Base-by-base conservation (phyloP, 2,113 vertebrate genomes). In the Hippolais icterina region DNA sequence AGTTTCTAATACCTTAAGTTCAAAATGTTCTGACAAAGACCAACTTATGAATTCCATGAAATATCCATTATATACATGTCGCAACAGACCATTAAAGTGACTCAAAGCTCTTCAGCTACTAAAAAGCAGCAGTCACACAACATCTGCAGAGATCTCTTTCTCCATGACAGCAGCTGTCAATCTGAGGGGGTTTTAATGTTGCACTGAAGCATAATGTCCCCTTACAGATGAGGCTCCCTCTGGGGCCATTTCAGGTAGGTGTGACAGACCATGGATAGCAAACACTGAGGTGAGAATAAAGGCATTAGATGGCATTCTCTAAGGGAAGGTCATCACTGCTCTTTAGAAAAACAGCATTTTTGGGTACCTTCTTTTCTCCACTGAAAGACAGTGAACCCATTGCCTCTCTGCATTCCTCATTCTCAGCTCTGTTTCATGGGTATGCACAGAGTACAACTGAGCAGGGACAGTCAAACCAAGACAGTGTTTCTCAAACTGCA, bases 1-100 rank as follows among this genome's bases (percentile, higher is more conserved):
- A 87, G 53, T 57, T 82, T 87, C 37, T 61, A 69, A 75, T 35
- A 92, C 53, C 83, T 83, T 47, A 87, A 76, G 87, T 85, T 92
- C 77, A 94, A 52, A 89, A 87, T 27, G 52, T 64, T 94, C 88
- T 86, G 81, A 90, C 77, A 87, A 59, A 60, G 69, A 94, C 9
- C 39, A 50, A 92, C 59, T 74, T 87, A 61, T 0, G 11, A 89
- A 82, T 84, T 82, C 81, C 44, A 68, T 53, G 23, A 66, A 83
- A 93, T 85, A 92, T 64, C 83, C 56, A 64, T 87, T 87, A 84
- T 66, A 42, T 17, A 60, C 6, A 15, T 27, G 37, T 57, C 76
- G 86, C 83, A 77, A 83, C 17, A 86, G 66, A 79, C 87, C 0
- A 1, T 49, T 50, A n/a, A 86, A 88, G 59, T 47, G 59, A 88